Base-by-base conservation (phyloP, 2,113 vertebrate genomes). In the Scortum barcoo region DNA sequence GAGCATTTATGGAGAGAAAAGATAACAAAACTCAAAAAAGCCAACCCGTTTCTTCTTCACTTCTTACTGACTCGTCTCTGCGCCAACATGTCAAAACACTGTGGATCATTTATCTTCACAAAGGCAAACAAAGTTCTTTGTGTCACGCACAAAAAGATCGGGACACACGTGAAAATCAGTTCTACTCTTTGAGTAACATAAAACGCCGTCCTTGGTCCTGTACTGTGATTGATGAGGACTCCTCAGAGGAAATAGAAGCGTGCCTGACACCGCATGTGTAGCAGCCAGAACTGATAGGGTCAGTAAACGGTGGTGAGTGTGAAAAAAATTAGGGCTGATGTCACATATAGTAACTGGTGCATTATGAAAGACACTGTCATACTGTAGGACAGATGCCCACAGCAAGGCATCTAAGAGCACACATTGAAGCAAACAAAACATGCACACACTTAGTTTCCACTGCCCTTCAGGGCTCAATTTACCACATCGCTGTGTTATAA, bases 401-500 rank as follows among this genome's bases (percentile, higher is more conserved):
- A 40, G 78, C 83, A 28, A 76, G 12, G 44, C 57, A 77, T 80
- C 67, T 71, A 22, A 76, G 51, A 67, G 61, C 46, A 30, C 65
- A 80, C 65, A 72, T 44, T 72, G 24, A 81, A 76, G 61, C 66
- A 72, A 86, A 77, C 58, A 87, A 63, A 80, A 76, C 26, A 63
- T 60, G 51, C 76, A 67, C 66, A 60, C 70, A 72, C 79, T 86
- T 78, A 88, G 84, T 92, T 81, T 72, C 69, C 56, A 22, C 58
- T 42, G 58, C 42, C 76, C 88, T 87, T 70, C 53, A 61, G 85
- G 79, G 63, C 69, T 72, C 62, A 90, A 87, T 88, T 84, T 80
- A 85, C 44, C 84, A 80, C 80, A 86, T 80, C 56, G 67, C 79
- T 80, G 81, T 82, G 68, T 81, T 85, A 68, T 58, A 70, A 88